Evolutionary conservation across 2,797 vertebrate genomes (phyloP).

Genomic region (Fundulus diaphanus): DNA sequence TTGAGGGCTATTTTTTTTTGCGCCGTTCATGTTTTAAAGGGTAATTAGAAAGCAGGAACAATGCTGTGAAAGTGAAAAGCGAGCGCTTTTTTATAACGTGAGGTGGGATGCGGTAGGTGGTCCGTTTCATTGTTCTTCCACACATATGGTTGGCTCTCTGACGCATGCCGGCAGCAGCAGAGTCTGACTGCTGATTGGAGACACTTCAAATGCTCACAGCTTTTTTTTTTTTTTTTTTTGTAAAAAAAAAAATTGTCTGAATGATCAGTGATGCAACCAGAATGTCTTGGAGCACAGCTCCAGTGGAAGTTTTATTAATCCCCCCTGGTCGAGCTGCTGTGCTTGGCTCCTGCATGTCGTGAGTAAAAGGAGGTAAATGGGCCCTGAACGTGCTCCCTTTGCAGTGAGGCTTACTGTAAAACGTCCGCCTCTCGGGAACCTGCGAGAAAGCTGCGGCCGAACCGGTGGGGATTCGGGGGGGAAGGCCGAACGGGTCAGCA

Average conservation of each 20-base stretch:
- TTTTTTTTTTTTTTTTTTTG: slow-evolving; percentile 34
- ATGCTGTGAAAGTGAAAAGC: slow-evolving; percentile 64
- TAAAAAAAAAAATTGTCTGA: neutral
- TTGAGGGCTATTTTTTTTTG: slow-evolving; percentile 69
- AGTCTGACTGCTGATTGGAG: slow-evolving; percentile 40
- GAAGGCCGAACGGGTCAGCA: slow-evolving; percentile 15
- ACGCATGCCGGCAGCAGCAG: slow-evolving; percentile 52
- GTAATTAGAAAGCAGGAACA: slow-evolving; percentile 70
- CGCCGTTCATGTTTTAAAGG: slow-evolving; percentile 51
- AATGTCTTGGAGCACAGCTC: neutral
- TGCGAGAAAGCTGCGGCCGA: slow-evolving; percentile 29
- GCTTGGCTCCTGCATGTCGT: slow-evolving; percentile 20
- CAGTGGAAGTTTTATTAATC: slow-evolving; percentile 7
- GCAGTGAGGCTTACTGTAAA: slow-evolving; percentile 47
- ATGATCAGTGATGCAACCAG: slow-evolving; percentile 8
- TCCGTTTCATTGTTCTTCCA: slow-evolving; percentile 59
- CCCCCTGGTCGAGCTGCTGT: slow-evolving; percentile 18
- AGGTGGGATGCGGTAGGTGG: slow-evolving; percentile 63
- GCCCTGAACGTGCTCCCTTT: slow-evolving; percentile 41
- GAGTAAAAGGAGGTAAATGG: slow-evolving; percentile 26
- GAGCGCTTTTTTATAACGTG: slow-evolving; percentile 37
- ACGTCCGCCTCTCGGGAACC: slow-evolving; percentile 38
- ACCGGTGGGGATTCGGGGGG: neutral
- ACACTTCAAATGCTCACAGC: slow-evolving; percentile 6
- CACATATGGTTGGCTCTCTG: slow-evolving; percentile 26